Percentiles rank a stretch among this genome's conserved stretches.
phyloP scores from a whole-genome alignment of 2,888 invertebrate genomes.

The Cristatella mucedo region DNA sequence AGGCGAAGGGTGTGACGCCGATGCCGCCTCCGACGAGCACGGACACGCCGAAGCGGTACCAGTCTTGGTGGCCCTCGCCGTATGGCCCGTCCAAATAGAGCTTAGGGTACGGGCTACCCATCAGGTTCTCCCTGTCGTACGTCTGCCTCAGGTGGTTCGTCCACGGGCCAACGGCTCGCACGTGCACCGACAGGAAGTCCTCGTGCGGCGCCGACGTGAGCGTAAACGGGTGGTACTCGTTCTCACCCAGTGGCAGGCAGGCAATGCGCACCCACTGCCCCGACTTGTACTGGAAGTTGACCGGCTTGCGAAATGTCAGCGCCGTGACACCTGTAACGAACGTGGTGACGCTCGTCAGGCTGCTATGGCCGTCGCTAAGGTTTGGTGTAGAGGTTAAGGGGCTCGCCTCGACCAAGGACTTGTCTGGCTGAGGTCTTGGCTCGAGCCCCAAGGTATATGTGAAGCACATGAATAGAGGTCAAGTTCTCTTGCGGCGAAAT shows the following conservation, averaged over 20 bases:
- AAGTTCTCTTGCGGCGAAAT: no score
- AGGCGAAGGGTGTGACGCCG: conserved; percentile 48
- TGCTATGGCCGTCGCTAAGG: no score
- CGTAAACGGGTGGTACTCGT: conserved; percentile 37
- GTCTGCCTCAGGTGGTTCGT: conserved; percentile 35
- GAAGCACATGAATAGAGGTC: no score
- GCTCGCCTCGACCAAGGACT: no score
- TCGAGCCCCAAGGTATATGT: no score
- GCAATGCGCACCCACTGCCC: conserved; percentile 51
- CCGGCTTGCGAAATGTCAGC: conserved; percentile 46
- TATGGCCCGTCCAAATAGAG: conserved; percentile 34
- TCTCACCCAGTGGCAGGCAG: conserved; percentile 43
- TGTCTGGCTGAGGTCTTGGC: no score
- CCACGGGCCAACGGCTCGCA: conserved; percentile 35
- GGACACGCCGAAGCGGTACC: conserved; percentile 34
- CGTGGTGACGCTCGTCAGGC: no score
- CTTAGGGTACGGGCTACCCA: conserved; percentile 31
- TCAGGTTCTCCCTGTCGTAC: conserved; percentile 22
- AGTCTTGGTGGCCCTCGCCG: conserved; percentile 36
- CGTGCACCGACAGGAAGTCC: conserved; percentile 30
- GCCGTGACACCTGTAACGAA: conserved; percentile 44
- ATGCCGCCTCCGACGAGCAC: conserved; percentile 35
- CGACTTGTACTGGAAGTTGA: conserved; percentile 47
- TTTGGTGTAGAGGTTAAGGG: no score
- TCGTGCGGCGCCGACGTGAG: conserved; percentile 39